Evolutionary conservation across 2,888 invertebrate species (phyloP).

Genomic region (Microctonus brassicae): DNA sequence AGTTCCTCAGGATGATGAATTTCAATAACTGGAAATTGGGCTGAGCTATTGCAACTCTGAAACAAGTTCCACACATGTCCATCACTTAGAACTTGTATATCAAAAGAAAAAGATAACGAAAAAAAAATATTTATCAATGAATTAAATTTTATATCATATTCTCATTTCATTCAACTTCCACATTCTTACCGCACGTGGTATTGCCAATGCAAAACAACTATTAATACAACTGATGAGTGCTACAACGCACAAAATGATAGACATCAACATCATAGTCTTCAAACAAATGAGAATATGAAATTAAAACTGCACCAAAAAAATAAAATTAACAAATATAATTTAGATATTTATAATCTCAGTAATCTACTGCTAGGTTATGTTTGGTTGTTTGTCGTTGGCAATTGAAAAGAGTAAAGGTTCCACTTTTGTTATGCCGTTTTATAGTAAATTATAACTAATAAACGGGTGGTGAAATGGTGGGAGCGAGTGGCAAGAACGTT

Average conservation of each 20-base stretch:
- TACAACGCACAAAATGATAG: background rate
- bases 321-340: slow-evolving; percentile 11
- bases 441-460: slow-evolving; percentile 70
- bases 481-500: slow-evolving; percentile 41
- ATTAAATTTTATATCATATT: too few species aligned
- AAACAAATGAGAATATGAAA: background rate
- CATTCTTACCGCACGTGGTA: slow-evolving; percentile 11
- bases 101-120: background rate
- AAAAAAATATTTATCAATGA: background rate
- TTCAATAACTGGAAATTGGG: background rate
- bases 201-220: background rate
- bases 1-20: background rate
- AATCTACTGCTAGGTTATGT: slow-evolving; percentile 1
- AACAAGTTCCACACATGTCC: background rate
- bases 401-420: slow-evolving; percentile 61
- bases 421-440: slow-evolving; percentile 66
- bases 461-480: slow-evolving; percentile 46
- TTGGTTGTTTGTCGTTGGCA: slow-evolving; percentile 45
- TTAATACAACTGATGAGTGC: background rate
- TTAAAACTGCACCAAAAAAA: background rate
- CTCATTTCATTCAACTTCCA: background rate
- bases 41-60: background rate
- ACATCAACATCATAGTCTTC: background rate
- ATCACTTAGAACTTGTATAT: background rate
- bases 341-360: background rate